phyloP scores from a whole-genome alignment of 2,797 vertebrate genomes.

The Peromyscus eremicus region DNA sequence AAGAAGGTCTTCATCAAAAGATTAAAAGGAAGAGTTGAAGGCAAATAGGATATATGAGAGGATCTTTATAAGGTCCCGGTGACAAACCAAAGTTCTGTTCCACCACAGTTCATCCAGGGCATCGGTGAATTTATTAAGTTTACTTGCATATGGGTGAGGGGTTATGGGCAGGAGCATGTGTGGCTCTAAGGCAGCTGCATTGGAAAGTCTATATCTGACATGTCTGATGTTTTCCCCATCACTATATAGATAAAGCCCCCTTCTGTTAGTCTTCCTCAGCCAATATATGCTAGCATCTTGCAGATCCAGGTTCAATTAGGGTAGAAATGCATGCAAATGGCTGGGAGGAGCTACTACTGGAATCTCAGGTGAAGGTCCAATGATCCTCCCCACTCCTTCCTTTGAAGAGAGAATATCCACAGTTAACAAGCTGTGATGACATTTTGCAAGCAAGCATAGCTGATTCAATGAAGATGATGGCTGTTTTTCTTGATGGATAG shows the following conservation, averaged over 20 bases:
- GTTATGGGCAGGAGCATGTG: background rate
- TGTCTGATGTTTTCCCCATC: background rate
- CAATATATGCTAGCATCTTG: background rate
- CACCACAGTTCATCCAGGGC: background rate
- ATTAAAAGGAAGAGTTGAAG: background rate
- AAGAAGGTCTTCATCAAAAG: background rate
- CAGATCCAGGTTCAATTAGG: background rate
- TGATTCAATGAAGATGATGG: background rate
- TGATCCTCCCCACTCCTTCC: background rate
- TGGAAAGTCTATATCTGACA: background rate
- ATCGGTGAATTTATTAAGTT: background rate
- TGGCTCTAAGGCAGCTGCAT: background rate
- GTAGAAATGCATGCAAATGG: background rate
- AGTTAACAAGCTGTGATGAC: background rate
- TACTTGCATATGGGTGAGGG: background rate
- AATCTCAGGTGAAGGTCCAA: background rate
- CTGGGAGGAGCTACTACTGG: background rate
- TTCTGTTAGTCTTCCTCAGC: background rate
- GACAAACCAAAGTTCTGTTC: background rate
- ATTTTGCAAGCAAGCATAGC: background rate
- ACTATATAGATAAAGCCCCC: background rate
- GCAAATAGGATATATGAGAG: background rate
- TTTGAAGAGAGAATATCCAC: background rate
- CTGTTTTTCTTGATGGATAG: background rate
- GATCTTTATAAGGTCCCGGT: background rate